Base-by-base conservation (phyloP, 2,113 vertebrate genomes). In the Calonectris borealis region DNA sequence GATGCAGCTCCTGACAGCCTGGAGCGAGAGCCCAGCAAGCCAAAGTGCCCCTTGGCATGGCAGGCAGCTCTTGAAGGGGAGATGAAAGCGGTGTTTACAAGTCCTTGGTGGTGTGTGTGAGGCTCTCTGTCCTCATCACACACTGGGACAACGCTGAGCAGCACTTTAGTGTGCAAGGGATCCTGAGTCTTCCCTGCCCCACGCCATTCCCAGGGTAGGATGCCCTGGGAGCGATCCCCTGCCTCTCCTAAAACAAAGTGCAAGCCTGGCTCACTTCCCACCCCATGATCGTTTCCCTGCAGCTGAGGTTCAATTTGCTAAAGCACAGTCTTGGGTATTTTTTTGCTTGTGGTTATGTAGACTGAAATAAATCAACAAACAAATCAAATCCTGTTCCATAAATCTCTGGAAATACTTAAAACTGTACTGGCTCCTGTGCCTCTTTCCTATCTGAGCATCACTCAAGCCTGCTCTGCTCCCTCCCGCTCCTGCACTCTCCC, bases 221-320 rank as follows among this genome's bases (percentile, higher is more conserved):
- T 2, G 3, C 46, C 19, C 1, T 6, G 1, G 0, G 54, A n/a
- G 29, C 0, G 0, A 68, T 25, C 10, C 34, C 31, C 31, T 17
- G 38, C 21, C 25, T 38, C 79, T 84, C 26, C 62, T 22, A 17
- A 54, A 38, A 8, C 4, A 11, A 31, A 78, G 65, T 2, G 3
- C 16, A 18, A 25, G 14, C 44, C 21, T 13, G 44, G 44, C 51
- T 76, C 31, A 3, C 16, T 29, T 60, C 51, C 48, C 46, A 36
- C 27, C 38, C 21, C 16, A 2, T 0, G 21, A 76, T 52, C 3
- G 3, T 12, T 54, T 58, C 81, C 31, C 13, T 10, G 13, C 42
- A 58, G 49, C 44, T 32, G 13, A 84, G 19, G 14, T 51, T 69
- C 62, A 8, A 8, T 46, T 42, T 64, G 44, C 9, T 54, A 69